Percentiles rank a stretch among this genome's conserved stretches.
phyloP scores from a whole-genome alignment of 2,888 invertebrate species.

The Macrosoma leucophasiata region DNA sequence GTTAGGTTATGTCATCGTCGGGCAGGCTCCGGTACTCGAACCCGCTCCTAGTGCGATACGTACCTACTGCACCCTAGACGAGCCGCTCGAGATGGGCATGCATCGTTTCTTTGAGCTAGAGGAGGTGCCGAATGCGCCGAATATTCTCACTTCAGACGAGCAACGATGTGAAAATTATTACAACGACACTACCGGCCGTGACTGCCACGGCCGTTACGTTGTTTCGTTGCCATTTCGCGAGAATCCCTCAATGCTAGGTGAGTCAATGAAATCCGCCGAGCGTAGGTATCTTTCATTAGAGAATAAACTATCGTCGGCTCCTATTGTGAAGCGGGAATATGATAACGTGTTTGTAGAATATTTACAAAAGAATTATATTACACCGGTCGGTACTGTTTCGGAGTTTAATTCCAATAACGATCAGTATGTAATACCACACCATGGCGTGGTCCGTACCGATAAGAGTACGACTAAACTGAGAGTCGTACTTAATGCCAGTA shows the following conservation, averaged over 20 bases:
- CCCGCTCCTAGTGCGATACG: background rate
- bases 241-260: constrained; percentile 2
- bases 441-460: constrained; percentile 6
- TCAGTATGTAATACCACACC: constrained; percentile 15
- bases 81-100: constrained; percentile 1
- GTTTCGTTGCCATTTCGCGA: constrained; percentile 14
- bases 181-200: constrained; percentile 7
- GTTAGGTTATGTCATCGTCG: constrained; percentile 2
- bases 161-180: constrained; percentile 12
- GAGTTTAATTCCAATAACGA: constrained; percentile 2
- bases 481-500: too few species aligned
- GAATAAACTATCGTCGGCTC: constrained; percentile 6
- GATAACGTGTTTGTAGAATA: constrained; percentile 14
- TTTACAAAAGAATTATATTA: constrained; percentile 9
- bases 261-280: constrained; percentile 1
- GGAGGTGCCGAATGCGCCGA: constrained; percentile 3
- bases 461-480: too few species aligned
- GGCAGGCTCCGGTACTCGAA: constrained; percentile 1
- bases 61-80: constrained; percentile 4
- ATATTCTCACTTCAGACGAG: constrained; percentile 7
- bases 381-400: background rate
- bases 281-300: constrained; percentile 14
- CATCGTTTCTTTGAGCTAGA: constrained; percentile 8
- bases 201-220: constrained; percentile 11
- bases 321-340: constrained; percentile 7